Base-by-base conservation (phyloP, 2,797 vertebrate species). In the Octomys mimax region DNA sequence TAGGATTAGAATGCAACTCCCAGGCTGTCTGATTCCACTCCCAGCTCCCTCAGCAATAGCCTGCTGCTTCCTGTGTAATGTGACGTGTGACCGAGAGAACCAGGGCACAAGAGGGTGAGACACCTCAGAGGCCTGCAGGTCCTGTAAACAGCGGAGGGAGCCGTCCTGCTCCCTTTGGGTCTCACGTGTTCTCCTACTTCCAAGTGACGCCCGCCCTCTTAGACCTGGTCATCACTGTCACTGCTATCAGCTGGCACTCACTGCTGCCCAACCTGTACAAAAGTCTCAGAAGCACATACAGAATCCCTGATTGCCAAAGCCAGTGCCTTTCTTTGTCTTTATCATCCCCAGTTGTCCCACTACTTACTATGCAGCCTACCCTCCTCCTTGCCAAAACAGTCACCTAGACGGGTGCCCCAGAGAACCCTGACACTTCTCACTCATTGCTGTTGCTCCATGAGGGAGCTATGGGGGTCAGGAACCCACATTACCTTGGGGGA, bases 21-120 rank as follows among this genome's bases (percentile, higher is more conserved):
- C 0, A 9, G 9, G 39, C 33, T 0, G 1, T 0, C 31, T 4
- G 54, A n/a, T 2, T 54, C 33, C 28, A 2, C 9, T 2, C 11
- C 11, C 0, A 2, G n/a, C 21, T 70, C 39, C 33, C 14, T 61
- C 8, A 0, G 11, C 13, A 2, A 16, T 2, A 3, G 6, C 36
- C 12, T 31, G 1, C 21, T 33, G 18, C 59, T 39, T 64, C 68
- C 31, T 26, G 14, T 21, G 6, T 11, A 22, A 49, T 1, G 31
- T 71, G 13, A 8, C 22, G 0, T 0, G 24, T 4, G 6, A 3
- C 52, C 0, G 1, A 75, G 33, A 11, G 49, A 52, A 46, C n/a
- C 2, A 14, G 8, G 12, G 49, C 26, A 2, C 7, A 24, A 57
- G 33, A 26, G 39, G 80, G 33, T 8, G 2, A 5, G n/a, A 16